Base-by-base conservation (phyloP, 1,140 invertebrate species). In the Melipona quadrifasciata region DNA sequence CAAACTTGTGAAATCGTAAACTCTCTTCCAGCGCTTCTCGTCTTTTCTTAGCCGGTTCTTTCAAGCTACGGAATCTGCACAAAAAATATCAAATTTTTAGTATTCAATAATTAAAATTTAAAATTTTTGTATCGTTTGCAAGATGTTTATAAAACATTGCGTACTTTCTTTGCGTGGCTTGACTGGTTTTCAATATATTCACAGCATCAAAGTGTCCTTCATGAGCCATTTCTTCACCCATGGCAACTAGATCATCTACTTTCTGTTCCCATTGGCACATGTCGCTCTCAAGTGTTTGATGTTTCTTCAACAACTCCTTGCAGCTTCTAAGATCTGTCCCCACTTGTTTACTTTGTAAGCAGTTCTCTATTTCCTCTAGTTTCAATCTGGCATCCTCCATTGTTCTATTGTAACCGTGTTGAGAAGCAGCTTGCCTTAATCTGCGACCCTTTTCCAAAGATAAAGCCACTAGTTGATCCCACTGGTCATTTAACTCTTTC, bases 151-250 rank as follows among this genome's bases (percentile, higher is more conserved):
- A 57, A 6, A 70, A 27, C 31, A 68, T 34, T 64, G 89, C 93
- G 87, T 88, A 95, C 95, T 96, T 97, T 73, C 96, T 95, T 92
- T 97, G 96, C 87, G 98, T 96, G 34, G 96, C 96, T 89, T 97
- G 95, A 87, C 97, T 97, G 86, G 97, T 96, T 74, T 97, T 96
- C 86, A 97, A 95, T 86, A 99, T 99, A 88, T 97, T 97, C 19
- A 96, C 96, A 4, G 97, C 97, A 95, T 99, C 98, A 94, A 99
- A 99, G 95, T 99, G 99, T 31, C 98, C 98, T 85, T 98, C 97
- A 58, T 98, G 97, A 3, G 97, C 98, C 97, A 99, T 97, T 92
- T 99, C 97, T 86, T 98, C 96, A 21, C 98, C 98, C 84, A 96
- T 95, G n/a, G 96, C 95, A 1, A 97, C 96, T 24, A 99, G 95